Evolutionary conservation across 2,888 invertebrate species (phyloP), one percentile per base, ranked within the genome.

Genomic region (Caradrina clavipalpis): DNA sequence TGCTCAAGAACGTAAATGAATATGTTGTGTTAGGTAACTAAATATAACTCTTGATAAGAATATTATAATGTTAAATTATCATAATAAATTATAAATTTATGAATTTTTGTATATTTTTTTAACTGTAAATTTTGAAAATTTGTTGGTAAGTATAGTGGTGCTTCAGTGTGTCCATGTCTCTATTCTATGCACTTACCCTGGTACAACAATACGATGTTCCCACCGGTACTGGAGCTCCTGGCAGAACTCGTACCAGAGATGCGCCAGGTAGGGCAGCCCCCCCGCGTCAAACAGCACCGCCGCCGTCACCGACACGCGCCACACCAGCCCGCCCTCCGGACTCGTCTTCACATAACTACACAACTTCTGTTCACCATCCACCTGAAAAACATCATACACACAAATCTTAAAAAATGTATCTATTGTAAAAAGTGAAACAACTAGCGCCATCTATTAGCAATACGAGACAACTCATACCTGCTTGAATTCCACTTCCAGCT

Each of bases 171-270:
- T 21, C 56, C 21, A 21, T 31, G 15, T 55, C 11, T 59, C 67
- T 56, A 50, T 17, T 26, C 35, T 35, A 62, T 60, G 26, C 49
- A 97, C 98, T 98, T 93, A 99, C 99, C 99, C 99, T 26, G 98
- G 98, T 81, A 99, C 97, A 49, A 96, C 88, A 73, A 98, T 96
- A 63, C 97, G 97, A 85, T 97, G 97, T 86, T 99, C 99, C 98
- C 99, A 99, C 39, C 99, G 96, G 87, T 98, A 98, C 76, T 99
- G 97, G 90, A 99, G 97, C 91, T 99, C 99, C 84, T 98, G 97
- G 0, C 98, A 97, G 88, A 99, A 98, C 90, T 99, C 99, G 86
- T 98, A 98, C 99, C 99, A 99, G 17, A 99, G 91, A 88, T 99
- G 99, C 0, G 98, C 98, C 65, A 99, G 96, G 60, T 98, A 97